Conservation (phyloP, 1,140 invertebrate genomes). For the Penaeus vannamei region DNA sequence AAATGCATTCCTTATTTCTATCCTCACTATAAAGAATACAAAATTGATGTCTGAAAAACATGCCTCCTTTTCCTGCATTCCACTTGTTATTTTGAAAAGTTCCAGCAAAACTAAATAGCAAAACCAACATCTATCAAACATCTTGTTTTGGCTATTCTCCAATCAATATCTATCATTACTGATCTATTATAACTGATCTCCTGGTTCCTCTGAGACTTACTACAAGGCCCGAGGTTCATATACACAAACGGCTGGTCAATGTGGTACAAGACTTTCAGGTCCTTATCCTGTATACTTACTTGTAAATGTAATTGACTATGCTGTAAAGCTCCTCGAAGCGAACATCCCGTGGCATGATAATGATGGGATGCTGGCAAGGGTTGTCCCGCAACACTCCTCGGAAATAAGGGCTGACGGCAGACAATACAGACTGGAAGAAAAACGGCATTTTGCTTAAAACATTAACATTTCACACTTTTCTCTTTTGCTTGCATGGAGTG, state of each 20-base stretch:
- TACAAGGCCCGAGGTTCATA: too few species aligned
- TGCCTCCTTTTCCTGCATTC: too few species aligned
- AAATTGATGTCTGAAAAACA: too few species aligned
- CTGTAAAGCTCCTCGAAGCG: slow-evolving; percentile 90
- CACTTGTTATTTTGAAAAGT: too few species aligned
- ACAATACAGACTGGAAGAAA: slow-evolving; percentile 55
- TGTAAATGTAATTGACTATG: slow-evolving; percentile 94
- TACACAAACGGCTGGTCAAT: too few species aligned
- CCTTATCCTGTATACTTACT: slow-evolving; percentile 69
- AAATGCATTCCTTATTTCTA: neutral
- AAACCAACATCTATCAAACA: too few species aligned
- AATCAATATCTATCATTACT: too few species aligned
- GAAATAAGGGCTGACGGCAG: slow-evolving; percentile 91
- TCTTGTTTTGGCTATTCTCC: too few species aligned
- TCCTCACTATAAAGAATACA: neutral
- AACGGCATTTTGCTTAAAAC: neutral
- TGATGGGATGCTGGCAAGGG: slow-evolving; percentile 92
- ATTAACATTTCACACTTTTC: neutral
- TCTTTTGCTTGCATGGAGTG: neutral
- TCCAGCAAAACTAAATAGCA: too few species aligned
- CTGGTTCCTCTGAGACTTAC: too few species aligned
- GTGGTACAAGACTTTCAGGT: too few species aligned
- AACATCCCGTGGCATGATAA: slow-evolving; percentile 87
- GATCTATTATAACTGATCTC: too few species aligned
- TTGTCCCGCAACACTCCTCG: slow-evolving; percentile 92